Evolutionary conservation across 2,797 vertebrate genomes (phyloP).

Genomic region (Myotis myotis): DNA sequence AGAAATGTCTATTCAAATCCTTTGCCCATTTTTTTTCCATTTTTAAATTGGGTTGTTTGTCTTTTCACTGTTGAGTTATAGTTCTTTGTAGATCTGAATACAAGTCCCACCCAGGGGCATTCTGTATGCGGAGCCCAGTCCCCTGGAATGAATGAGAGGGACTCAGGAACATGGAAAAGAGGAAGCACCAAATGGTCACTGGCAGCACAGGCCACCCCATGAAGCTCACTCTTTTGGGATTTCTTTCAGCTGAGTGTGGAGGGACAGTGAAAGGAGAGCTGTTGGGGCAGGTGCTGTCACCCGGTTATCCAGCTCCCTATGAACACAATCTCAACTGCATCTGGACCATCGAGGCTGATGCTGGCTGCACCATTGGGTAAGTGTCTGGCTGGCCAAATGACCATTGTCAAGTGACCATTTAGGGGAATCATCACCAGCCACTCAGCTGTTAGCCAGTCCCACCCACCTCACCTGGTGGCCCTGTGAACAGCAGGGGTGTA

Average conservation of each 20-base stretch:
- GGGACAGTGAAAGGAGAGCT: constrained; percentile 91
- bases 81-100: neutral
- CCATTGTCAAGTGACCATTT: too few species aligned
- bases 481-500: neutral
- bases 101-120: neutral
- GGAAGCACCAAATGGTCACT: neutral
- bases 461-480: neutral
- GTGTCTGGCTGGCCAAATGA: constrained; percentile 60
- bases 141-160: neutral
- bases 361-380: constrained; percentile 97
- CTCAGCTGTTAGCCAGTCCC: neutral
- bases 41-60: neutral
- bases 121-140: neutral
- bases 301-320: constrained; percentile 96
- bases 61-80: neutral
- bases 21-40: neutral
- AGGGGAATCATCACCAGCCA: neutral
- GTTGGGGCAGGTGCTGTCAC: constrained; percentile 93
- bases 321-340: constrained; percentile 98
- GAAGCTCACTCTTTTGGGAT: constrained; percentile 44
- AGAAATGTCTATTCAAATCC: neutral
- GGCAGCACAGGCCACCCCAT: neutral
- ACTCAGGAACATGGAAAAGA: neutral
- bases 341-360: constrained; percentile 95
- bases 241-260: constrained; percentile 94